A percentile compares a stretch with the other conserved stretches of the same genome.
Evolutionary conservation across 2,888 invertebrate genomes (phyloP).

Genomic region (Branchipolynoe longqiensis): DNA sequence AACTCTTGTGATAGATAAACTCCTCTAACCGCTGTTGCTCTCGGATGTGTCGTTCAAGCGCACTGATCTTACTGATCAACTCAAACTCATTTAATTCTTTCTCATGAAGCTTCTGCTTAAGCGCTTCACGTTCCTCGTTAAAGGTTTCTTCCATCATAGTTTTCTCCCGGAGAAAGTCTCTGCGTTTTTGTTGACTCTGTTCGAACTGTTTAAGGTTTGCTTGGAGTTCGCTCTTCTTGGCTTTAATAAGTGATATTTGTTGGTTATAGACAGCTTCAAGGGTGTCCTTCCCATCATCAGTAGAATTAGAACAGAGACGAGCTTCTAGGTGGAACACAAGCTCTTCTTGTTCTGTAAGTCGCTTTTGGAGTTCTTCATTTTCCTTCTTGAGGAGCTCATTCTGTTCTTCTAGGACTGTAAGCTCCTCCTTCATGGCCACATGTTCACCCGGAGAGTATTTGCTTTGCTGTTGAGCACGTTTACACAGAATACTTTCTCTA

Average conservation of each 20-base stretch:
- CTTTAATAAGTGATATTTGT: conserved; percentile 74
- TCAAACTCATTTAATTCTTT: conserved; percentile 72
- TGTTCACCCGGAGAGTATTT: not conserved
- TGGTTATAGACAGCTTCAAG: conserved; percentile 69
- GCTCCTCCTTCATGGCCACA: conserved; percentile 37
- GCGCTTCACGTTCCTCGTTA: conserved; percentile 72
- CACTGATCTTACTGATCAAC: conserved; percentile 63
- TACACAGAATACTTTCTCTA: not conserved
- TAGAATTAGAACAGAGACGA: conserved; percentile 63
- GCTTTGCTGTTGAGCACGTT: not conserved
- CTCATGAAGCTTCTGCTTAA: conserved; percentile 72
- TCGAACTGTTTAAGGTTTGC: conserved; percentile 70
- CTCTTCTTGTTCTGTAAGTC: conserved; percentile 74
- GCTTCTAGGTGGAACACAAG: conserved; percentile 72
- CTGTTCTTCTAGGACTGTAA: conserved; percentile 69
- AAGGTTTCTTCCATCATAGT: conserved; percentile 72
- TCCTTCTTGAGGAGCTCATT: conserved; percentile 72
- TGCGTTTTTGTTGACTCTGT: conserved; percentile 67
- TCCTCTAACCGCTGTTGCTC: conserved; percentile 75
- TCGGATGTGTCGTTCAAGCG: conserved; percentile 71
- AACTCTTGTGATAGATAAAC: conserved; percentile 73
- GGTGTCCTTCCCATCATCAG: conserved; percentile 36
- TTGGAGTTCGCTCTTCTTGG: conserved; percentile 74
- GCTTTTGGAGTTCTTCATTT: conserved; percentile 71
- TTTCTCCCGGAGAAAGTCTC: conserved; percentile 71